Conservation (phyloP, 1,140 invertebrate genomes). For the Microplitis mediator region DNA sequence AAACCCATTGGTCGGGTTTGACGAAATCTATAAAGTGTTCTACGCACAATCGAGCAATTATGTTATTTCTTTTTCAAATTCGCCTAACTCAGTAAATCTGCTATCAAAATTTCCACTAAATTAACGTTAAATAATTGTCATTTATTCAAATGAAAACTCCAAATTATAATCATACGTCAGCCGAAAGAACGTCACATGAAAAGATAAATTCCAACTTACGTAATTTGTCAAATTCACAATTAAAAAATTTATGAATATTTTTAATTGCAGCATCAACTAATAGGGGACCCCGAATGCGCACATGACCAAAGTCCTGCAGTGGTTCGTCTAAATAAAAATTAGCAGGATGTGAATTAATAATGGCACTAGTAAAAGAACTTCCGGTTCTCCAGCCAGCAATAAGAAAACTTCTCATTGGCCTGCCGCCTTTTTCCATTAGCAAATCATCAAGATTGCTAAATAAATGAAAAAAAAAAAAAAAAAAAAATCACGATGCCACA, state of each 20-base stretch:
- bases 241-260: conserved; percentile 73
- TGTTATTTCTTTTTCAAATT: too few relatives aligned
- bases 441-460: conserved; percentile 68
- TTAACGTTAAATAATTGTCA: too few relatives aligned
- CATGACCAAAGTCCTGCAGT: conserved; percentile 78
- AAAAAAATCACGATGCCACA: too few relatives aligned
- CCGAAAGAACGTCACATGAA: background rate
- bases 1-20: conserved; percentile 76
- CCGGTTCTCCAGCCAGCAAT: conserved; percentile 85
- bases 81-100: too few relatives aligned
- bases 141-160: too few relatives aligned
- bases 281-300: conserved; percentile 75
- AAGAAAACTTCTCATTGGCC: conserved; percentile 76
- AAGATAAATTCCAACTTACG: conserved; percentile 49
- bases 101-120: too few relatives aligned
- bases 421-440: conserved; percentile 70
- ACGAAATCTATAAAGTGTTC: conserved; percentile 74
- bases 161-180: too few relatives aligned
- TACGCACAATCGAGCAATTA: too few relatives aligned
- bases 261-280: conserved; percentile 68
- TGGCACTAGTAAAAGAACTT: conserved; percentile 85
- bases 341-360: conserved; percentile 80
- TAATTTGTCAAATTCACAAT: conserved; percentile 76
- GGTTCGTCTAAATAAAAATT: conserved; percentile 91
- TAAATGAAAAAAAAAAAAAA: too few relatives aligned